Evolutionary conservation across 2,797 vertebrate genomes (phyloP), one percentile per base, ranked within the genome.

Genomic region (Amblyopsis hoosieri): DNA sequence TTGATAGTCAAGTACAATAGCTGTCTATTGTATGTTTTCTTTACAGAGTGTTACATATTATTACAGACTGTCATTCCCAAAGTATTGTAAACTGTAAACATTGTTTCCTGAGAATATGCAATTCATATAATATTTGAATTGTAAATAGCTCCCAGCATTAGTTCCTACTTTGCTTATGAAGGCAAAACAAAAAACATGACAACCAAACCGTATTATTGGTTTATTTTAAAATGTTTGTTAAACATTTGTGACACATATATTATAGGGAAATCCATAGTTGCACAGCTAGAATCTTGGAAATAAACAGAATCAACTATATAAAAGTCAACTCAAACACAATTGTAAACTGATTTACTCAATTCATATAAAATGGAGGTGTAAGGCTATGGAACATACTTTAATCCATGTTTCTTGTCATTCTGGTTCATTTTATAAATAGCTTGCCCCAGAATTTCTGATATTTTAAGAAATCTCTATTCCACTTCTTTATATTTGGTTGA

Each of bases 401-500:
- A 42, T 56, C 17, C 45, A 6, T 31, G 59, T 58, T 73, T 74
- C 51, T 33, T 64, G 60, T 67, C 45, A 51, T 19, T 4, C 69
- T 52, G 19, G 71, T 71, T 74, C 55, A 69, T 72, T 73, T 69
- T 42, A 71, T 83, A 68, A 79, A 71, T 80, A 73, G 81, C 78
- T 75, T 62, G 45, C 50, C 64, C 0, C n/a, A 74, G 53, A 57
- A 33, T 65, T 69, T 55, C 54, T 63, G 65, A 48, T 29, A 19
- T 45, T 65, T 69, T 15, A 70, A 45, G 15, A 45, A 57, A 62
- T 78, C 56, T 57, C 45, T 64, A 58, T 75, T 75, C 70, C 67
- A 45, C 45, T 29, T 12, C 65, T 69, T 83, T 78, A 66, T 75
- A 80, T 83, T 85, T 71, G 76, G 60, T 53, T 31, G 54, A 55